Conservation (phyloP, 1,140 invertebrate genomes). For the Lasaia peninsularis region DNA sequence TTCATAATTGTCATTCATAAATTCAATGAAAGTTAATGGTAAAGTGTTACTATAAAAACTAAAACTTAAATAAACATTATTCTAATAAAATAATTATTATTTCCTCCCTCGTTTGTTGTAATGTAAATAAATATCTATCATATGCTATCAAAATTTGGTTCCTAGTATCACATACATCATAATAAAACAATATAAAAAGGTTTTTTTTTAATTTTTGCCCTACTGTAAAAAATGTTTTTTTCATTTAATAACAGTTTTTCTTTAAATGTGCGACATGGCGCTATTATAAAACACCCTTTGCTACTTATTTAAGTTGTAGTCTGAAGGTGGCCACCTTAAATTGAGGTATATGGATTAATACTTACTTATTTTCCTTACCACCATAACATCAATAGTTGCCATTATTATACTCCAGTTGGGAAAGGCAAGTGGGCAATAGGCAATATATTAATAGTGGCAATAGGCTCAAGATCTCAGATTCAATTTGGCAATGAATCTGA, state of each 20-base stretch:
- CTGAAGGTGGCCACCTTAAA: no score
- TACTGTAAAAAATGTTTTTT: constrained; percentile 7
- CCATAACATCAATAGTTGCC: no score
- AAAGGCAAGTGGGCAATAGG: no score
- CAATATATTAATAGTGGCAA: no score
- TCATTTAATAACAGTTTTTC: constrained; percentile 13
- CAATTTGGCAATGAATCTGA: no score
- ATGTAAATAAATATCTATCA: background rate
- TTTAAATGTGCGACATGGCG: constrained; percentile 13
- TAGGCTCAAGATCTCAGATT: no score
- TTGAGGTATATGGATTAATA: no score
- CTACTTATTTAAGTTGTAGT: no score
- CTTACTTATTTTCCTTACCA: no score
- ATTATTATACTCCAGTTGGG: no score
- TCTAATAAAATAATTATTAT: background rate
- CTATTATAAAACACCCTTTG: no score
- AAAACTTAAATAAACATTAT: constrained; percentile 14
- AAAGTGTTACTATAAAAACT: constrained; percentile 20
- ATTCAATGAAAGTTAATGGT: constrained; percentile 5
- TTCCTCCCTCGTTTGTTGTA: background rate
- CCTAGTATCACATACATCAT: background rate
- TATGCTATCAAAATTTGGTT: no score
- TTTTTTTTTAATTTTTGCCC: constrained; percentile 10
- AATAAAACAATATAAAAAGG: constrained; percentile 1
- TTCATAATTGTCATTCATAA: background rate